Conservation (phyloP, 2,797 vertebrate species). For the Luscinia luscinia region DNA sequence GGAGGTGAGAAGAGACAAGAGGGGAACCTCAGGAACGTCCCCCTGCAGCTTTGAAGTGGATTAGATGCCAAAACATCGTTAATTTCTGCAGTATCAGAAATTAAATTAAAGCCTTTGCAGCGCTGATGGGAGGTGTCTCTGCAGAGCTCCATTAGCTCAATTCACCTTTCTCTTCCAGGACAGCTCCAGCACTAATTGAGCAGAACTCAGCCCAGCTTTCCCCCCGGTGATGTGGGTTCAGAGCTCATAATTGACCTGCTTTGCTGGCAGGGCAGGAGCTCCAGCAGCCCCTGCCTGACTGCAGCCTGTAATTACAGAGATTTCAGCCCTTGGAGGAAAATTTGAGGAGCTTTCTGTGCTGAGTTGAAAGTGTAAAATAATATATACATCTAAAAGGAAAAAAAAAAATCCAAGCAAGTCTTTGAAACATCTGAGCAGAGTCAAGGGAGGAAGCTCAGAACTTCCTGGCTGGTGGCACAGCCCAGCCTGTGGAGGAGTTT, state of each 20-base stretch:
- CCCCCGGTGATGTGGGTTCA: slow-evolving; percentile 20
- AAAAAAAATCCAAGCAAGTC: background rate
- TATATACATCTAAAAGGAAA: background rate
- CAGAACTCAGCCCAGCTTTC: slow-evolving; percentile 44
- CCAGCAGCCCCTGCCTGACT: background rate
- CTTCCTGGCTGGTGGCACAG: background rate
- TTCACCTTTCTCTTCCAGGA: slow-evolving; percentile 35
- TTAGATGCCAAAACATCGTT: slow-evolving; percentile 8
- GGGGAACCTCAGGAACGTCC: background rate
- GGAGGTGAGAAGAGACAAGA: background rate
- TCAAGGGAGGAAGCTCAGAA: background rate
- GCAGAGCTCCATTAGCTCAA: slow-evolving; percentile 25
- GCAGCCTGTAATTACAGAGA: slow-evolving; percentile 21
- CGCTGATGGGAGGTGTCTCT: background rate
- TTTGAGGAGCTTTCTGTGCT: slow-evolving; percentile 1
- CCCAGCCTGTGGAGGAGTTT: background rate
- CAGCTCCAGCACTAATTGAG: slow-evolving; percentile 42
- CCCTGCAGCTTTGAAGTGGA: background rate
- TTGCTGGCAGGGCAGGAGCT: slow-evolving; percentile 43
- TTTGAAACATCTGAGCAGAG: background rate
- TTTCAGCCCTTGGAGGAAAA: slow-evolving; percentile 37
- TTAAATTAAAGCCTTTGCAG: background rate
- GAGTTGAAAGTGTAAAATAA: background rate
- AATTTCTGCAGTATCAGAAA: background rate
- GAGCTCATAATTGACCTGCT: slow-evolving; percentile 48